Evolutionary conservation across 2,113 vertebrate species (phyloP).

Genomic region (Oncorhynchus tshawytscha): DNA sequence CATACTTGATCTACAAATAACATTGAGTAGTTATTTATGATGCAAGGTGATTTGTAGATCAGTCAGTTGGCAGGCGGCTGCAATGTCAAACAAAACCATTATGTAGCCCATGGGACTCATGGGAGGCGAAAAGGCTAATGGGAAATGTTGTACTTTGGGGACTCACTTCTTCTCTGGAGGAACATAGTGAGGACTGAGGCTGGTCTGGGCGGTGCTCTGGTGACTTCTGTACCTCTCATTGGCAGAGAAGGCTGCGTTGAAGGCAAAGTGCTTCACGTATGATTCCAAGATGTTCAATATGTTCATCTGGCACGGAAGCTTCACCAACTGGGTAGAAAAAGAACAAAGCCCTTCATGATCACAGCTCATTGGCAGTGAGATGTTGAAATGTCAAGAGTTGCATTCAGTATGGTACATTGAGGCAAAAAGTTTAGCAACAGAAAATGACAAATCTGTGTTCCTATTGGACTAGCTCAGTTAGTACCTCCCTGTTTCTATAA

Average conservation of each 20-base stretch:
- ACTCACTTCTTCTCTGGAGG: slow-evolving; percentile 88
- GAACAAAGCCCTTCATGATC: neutral
- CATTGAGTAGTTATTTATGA: too few species aligned
- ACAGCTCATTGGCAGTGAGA: neutral
- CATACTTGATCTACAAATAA: too few species aligned
- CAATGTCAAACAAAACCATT: neutral
- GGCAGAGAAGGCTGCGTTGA: slow-evolving; percentile 95
- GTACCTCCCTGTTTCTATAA: too few species aligned
- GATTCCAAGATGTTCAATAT: slow-evolving; percentile 97
- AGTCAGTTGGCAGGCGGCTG: too few species aligned
- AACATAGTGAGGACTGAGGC: slow-evolving; percentile 83
- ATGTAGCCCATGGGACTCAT: neutral
- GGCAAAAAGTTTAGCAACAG: too few species aligned
- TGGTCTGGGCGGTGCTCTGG: slow-evolving; percentile 81
- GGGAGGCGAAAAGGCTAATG: too few species aligned
- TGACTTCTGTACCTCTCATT: slow-evolving; percentile 91
- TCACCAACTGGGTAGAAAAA: slow-evolving; percentile 81
- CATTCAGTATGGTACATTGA: too few species aligned
- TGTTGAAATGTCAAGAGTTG: too few species aligned
- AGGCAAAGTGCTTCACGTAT: slow-evolving; percentile 97
- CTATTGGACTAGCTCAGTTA: too few species aligned
- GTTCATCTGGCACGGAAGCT: slow-evolving; percentile 95
- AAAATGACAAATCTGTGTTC: too few species aligned
- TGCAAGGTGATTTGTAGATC: too few species aligned
- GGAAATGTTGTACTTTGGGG: neutral